A percentile compares a stretch with the other conserved stretches of the same genome.
Conservation (phyloP, 2,113 vertebrate species). For the Mesitornis unicolor region DNA sequence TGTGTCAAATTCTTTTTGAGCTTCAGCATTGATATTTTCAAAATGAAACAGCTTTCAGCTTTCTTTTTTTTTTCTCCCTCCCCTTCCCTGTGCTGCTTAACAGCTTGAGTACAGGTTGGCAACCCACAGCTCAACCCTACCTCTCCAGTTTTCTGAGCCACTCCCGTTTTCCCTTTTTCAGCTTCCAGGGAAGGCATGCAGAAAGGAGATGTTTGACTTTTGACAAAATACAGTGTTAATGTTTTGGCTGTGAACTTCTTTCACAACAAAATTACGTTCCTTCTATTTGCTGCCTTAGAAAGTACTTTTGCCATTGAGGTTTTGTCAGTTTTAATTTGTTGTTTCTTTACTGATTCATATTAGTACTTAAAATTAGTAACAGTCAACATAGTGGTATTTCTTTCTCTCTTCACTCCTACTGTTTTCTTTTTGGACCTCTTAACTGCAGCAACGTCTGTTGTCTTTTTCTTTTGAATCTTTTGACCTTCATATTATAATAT, state of each 20-base stretch:
- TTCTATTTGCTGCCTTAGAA: not conserved
- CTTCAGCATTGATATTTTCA: accelerated
- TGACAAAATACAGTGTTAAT: not conserved
- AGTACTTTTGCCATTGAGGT: not conserved
- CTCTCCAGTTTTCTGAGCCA: not conserved
- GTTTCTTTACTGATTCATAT: not conserved
- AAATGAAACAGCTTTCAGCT: not conserved
- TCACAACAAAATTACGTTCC: not conserved
- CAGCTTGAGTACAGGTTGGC: not conserved
- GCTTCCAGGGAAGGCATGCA: not conserved
- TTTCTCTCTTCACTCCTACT: not conserved
- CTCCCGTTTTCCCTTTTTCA: not conserved
- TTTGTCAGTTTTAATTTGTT: not conserved
- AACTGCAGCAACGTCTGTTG: not conserved
- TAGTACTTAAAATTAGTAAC: not conserved
- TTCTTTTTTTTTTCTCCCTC: no score
- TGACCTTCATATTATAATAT: conserved; percentile 3
- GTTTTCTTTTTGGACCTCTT: not conserved
- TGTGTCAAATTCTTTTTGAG: not conserved
- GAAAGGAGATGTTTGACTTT: not conserved
- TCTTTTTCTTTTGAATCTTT: not conserved
- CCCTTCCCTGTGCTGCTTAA: not conserved
- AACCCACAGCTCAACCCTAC: not conserved
- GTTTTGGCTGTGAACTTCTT: not conserved
- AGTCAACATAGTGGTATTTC: not conserved